phyloP scores from a whole-genome alignment of 2,888 invertebrate species.

The Drosophila atripex region DNA sequence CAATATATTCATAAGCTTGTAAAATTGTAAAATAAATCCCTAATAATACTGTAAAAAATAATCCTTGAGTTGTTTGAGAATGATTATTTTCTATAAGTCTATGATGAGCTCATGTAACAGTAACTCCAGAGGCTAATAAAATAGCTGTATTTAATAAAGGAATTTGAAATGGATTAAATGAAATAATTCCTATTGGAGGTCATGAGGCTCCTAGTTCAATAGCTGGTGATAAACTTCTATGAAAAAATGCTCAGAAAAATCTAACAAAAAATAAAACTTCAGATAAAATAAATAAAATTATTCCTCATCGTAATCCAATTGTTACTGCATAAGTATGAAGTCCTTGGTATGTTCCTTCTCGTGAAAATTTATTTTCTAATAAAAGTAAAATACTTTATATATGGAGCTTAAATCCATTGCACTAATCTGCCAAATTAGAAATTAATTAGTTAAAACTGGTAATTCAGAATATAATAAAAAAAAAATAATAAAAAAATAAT shows the following conservation, averaged over 20 bases:
- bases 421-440: too few relatives aligned
- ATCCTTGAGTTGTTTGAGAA: slow-evolving; percentile 83
- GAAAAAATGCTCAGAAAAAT: slow-evolving; percentile 85
- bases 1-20: slow-evolving; percentile 89
- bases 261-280: slow-evolving; percentile 87
- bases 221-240: slow-evolving; percentile 84
- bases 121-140: slow-evolving; percentile 88
- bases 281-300: slow-evolving; percentile 90
- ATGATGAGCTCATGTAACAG: slow-evolving; percentile 88
- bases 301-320: slow-evolving; percentile 87
- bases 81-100: slow-evolving; percentile 85
- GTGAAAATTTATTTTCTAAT: too few relatives aligned
- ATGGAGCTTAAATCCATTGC: too few relatives aligned
- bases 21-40: slow-evolving; percentile 88
- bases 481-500: too few relatives aligned
- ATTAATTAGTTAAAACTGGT: too few relatives aligned
- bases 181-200: slow-evolving; percentile 87
- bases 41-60: slow-evolving; percentile 86
- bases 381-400: too few relatives aligned
- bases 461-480: too few relatives aligned
- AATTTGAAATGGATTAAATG: slow-evolving; percentile 89
- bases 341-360: slow-evolving; percentile 88
- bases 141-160: slow-evolving; percentile 90
- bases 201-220: slow-evolving; percentile 86
- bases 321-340: slow-evolving; percentile 86